Conservation (phyloP, 2,888 invertebrate species). For the Lochmaea capreae region DNA sequence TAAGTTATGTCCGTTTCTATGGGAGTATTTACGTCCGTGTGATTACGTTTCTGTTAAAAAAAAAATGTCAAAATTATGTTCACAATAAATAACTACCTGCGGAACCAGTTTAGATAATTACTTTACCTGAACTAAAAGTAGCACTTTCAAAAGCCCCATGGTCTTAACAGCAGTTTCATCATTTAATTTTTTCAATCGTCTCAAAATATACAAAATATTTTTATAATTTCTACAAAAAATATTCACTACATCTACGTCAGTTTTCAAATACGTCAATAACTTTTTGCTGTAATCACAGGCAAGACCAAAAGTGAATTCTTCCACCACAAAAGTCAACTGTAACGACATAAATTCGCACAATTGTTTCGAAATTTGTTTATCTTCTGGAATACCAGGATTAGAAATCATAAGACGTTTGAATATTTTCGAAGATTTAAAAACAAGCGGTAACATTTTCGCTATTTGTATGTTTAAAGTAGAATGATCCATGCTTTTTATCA, state of each 20-base stretch:
- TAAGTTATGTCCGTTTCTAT: constrained; percentile 31
- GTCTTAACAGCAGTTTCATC: constrained; percentile 38
- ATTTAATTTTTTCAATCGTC: constrained; percentile 32
- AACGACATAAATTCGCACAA: constrained; percentile 41
- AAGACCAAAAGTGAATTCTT: constrained; percentile 37
- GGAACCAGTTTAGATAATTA: no score
- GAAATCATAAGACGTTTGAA: constrained; percentile 40
- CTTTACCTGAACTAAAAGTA: constrained; percentile 43
- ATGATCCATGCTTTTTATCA: constrained; percentile 33
- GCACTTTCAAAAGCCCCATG: constrained; percentile 40
- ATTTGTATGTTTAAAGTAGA: constrained; percentile 33
- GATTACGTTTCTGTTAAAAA: constrained; percentile 42
- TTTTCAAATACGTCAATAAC: constrained; percentile 32
- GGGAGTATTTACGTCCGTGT: constrained; percentile 28
- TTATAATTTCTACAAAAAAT: constrained; percentile 37
- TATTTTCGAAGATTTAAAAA: constrained; percentile 9
- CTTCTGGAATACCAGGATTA: constrained; percentile 44
- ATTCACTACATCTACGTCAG: constrained; percentile 25
- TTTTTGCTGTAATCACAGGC: constrained; percentile 42
- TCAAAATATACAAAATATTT: constrained; percentile 39
- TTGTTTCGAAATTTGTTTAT: constrained; percentile 27
- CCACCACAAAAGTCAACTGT: constrained; percentile 33
- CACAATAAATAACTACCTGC: no score
- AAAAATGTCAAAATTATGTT: neutral
- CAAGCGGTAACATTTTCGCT: constrained; percentile 36